Conservation (phyloP, 2,113 vertebrate genomes). For the Myotis brandtii region DNA sequence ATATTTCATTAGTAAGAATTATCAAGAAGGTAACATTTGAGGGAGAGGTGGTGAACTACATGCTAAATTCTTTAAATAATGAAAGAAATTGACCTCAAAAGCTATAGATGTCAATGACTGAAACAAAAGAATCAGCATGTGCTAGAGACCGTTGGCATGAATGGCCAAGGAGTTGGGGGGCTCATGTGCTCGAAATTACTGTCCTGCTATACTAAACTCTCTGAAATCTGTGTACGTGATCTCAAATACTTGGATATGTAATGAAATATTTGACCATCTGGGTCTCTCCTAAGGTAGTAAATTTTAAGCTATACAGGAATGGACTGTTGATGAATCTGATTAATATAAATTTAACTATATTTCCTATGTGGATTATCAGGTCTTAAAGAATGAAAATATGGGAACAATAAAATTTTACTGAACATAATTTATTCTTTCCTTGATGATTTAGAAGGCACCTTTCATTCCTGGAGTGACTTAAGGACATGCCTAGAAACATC, state of each 20-base stretch:
- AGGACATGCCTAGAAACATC: conserved; percentile 66
- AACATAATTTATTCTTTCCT: conserved; percentile 72
- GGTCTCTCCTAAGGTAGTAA: conserved; percentile 35
- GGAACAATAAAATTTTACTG: conserved; percentile 70
- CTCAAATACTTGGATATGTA: neutral
- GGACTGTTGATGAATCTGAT: conserved; percentile 46
- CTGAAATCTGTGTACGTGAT: neutral
- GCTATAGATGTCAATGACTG: neutral
- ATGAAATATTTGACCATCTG: conserved; percentile 28
- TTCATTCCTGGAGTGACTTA: conserved; percentile 71
- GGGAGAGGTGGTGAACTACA: neutral
- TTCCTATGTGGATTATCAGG: conserved; percentile 49
- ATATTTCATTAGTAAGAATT: neutral
- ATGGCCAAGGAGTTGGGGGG: neutral
- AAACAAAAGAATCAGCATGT: neutral
- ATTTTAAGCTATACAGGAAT: conserved; percentile 43
- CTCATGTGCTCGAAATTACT: neutral
- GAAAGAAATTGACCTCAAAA: neutral
- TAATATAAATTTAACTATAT: conserved; percentile 53
- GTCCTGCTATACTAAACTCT: neutral
- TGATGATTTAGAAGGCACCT: conserved; percentile 76
- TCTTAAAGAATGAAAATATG: conserved; percentile 57
- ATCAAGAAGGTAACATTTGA: neutral
- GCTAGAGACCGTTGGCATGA: neutral
- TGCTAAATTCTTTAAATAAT: conserved; percentile 5